Conservation (phyloP, 2,888 invertebrate species). For the Anarsia innoxiella region DNA sequence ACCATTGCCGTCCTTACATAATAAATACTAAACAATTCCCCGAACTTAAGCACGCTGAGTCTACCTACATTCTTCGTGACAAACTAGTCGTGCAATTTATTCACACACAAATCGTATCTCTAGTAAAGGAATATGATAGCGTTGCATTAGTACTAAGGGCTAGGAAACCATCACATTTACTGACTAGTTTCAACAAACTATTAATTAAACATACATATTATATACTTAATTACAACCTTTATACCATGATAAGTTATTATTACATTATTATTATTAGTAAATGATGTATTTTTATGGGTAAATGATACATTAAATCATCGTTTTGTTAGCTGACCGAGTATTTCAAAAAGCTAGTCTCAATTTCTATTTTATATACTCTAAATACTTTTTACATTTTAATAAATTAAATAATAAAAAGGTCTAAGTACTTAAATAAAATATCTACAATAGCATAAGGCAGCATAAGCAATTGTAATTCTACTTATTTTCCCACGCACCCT, state of each 20-base stretch:
- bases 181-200: too few species aligned
- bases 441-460: not conserved
- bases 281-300: not conserved
- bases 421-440: slow-evolving; percentile 2
- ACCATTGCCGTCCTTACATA: too few species aligned
- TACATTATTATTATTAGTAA: not conserved
- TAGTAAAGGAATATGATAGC: slow-evolving; percentile 18
- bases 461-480: not conserved
- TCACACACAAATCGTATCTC: slow-evolving; percentile 4
- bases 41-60: too few species aligned
- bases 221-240: not conserved
- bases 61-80: too few species aligned
- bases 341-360: slow-evolving; percentile 71
- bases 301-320: too few species aligned
- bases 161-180: not conserved
- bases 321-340: slow-evolving; percentile 37
- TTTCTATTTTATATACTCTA: slow-evolving; percentile 18
- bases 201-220: not conserved
- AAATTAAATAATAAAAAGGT: slow-evolving; percentile 1
- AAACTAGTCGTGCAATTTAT: too few species aligned
- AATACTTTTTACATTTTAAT: slow-evolving; percentile 4
- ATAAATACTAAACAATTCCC: too few species aligned
- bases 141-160: slow-evolving; percentile 10
- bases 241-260: too few species aligned
- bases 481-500: too few species aligned